Base-by-base conservation (phyloP, 2,888 invertebrate species). In the Mythimna impura region DNA sequence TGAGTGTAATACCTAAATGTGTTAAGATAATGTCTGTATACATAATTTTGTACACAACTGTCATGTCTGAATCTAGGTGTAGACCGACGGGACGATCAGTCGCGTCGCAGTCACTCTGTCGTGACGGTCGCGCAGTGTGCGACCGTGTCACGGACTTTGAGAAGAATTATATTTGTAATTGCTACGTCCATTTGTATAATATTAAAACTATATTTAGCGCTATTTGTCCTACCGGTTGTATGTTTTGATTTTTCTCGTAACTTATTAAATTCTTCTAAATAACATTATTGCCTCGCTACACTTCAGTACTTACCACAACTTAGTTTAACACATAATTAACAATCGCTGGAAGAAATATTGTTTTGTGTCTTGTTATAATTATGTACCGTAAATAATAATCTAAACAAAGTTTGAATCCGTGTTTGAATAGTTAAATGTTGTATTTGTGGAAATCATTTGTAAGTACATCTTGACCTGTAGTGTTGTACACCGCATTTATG, bases 171-270 rank as follows among this genome's bases (percentile, higher is more conserved):
- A 82, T 73, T 88, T 91, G 88, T 90, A 91, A 91, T 88, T 89
- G 85, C 91, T 90, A 92, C 94, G 94, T 94, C 94, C 94, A 94
- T 92, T 93, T 93, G 90, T 93, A 91, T 91, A 88, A 89, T 91
- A 91, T 88, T 89, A 84, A 90, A 86, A 72, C 82, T 86, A 84
- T 84, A 84, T 83, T 86, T 86, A 89, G 84, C 80, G 78, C 88
- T 86, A 83, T 89, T 87, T 88, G 79, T 86, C 82, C 70, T 80
- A 68, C 60, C 62, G 30, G 78, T 70, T 62, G 65, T 78, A 74
- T 68, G 65, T 73, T 62, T 75, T 79, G 58, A 70, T 82, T 73
- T 64, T 69, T 71, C 68, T 71, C 7, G 2, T 83, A 54, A 75
- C 69, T 83, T 76, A 80, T 72, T 62, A 62, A 64, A 66, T 70